Conservation (phyloP, 1,140 invertebrate genomes). For the Temnothorax nylanderi region DNA sequence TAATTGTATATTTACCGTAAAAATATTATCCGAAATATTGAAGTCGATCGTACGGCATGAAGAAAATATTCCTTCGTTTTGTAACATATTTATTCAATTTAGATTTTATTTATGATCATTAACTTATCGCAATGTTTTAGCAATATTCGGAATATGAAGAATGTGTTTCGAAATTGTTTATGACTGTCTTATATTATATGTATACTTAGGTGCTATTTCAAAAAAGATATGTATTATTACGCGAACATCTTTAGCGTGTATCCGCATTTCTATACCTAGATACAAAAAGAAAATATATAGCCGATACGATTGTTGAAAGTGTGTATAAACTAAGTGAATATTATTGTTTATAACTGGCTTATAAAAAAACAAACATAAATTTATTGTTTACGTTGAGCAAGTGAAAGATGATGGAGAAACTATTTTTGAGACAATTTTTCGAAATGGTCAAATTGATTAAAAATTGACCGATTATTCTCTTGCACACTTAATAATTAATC, state of each 20-base stretch:
- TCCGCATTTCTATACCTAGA: slow-evolving; percentile 49
- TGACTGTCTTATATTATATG: not conserved
- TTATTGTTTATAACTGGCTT: not conserved
- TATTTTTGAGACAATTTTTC: slow-evolving; percentile 14
- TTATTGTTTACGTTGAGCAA: not conserved
- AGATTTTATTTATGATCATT: slow-evolving; percentile 14
- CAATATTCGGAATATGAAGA: not conserved
- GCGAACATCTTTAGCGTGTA: slow-evolving; percentile 1
- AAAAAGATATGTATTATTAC: slow-evolving; percentile 4
- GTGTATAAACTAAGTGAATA: slow-evolving; percentile 38
- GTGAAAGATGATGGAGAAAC: not conserved
- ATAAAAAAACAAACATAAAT: not conserved
- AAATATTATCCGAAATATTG: slow-evolving; percentile 7
- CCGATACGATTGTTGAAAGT: not conserved
- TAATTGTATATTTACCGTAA: slow-evolving; percentile 55
- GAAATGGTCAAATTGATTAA: not conserved
- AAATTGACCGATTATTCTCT: not conserved
- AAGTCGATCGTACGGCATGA: slow-evolving; percentile 7
- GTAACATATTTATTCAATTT: slow-evolving; percentile 15
- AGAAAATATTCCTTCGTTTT: not conserved
- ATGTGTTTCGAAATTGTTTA: slow-evolving; percentile 15
- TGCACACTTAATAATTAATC: not conserved
- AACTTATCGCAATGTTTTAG: not conserved
- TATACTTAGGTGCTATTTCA: not conserved
- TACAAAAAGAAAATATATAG: slow-evolving; percentile 29